A percentile compares a stretch with the other conserved stretches of the same genome.
phyloP scores from a whole-genome alignment of 2,888 invertebrate species.

The Drosophila mimica region DNA sequence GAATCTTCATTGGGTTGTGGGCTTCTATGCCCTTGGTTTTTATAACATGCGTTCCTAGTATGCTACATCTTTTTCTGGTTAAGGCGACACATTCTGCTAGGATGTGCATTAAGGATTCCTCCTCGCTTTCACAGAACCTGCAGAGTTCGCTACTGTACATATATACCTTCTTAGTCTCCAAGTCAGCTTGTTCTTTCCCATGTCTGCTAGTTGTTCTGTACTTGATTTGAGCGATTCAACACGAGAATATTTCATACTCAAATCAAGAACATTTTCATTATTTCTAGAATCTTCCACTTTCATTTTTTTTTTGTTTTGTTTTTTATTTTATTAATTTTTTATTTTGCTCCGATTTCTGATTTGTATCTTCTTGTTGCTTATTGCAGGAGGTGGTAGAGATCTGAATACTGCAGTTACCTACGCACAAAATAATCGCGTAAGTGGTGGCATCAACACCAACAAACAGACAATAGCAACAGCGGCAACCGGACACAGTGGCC shows the following conservation, averaged over 20 bases:
- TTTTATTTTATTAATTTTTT: neutral
- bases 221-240: neutral
- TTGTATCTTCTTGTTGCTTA: constrained; percentile 2
- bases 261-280: neutral
- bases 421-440: constrained; percentile 86
- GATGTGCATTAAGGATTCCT: too few relatives aligned
- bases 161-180: too few relatives aligned
- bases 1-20: too few relatives aligned
- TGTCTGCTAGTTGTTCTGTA: neutral
- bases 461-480: constrained; percentile 39
- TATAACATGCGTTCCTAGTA: too few relatives aligned
- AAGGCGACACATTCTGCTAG: too few relatives aligned
- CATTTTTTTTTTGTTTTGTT: neutral
- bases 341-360: neutral
- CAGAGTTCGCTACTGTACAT: too few relatives aligned
- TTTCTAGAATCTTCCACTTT: neutral
- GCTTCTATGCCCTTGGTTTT: too few relatives aligned
- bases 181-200: neutral
- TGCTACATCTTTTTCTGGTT: too few relatives aligned
- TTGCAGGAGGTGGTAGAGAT: constrained; percentile 93
- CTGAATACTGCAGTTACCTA: constrained; percentile 92
- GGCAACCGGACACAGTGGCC: constrained; percentile 2
- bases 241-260: neutral
- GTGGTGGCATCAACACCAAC: constrained; percentile 64
- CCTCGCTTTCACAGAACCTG: too few relatives aligned